Conservation (phyloP, 1,140 invertebrate species). For the Dendroctonus ponderosae region DNA sequence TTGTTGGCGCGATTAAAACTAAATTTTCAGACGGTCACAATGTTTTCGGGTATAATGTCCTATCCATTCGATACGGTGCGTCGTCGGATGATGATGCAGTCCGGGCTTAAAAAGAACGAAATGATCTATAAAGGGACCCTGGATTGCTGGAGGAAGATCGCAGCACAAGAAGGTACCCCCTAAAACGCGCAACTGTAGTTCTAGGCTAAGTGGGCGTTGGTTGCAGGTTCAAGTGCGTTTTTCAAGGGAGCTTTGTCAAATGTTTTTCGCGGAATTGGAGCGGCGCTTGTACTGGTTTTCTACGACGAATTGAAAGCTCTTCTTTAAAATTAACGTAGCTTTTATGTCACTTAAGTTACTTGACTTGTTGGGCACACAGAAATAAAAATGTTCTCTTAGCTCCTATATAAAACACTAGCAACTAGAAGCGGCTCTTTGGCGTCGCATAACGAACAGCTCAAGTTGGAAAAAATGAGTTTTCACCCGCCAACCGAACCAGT, state of each 20-base stretch:
- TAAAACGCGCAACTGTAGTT: background rate
- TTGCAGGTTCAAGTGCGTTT: slow-evolving; percentile 58
- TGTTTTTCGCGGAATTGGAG: slow-evolving; percentile 73
- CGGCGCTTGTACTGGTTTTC: slow-evolving; percentile 74
- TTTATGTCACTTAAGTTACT: background rate
- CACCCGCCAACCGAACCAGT: background rate
- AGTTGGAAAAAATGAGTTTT: background rate
- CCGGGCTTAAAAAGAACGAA: slow-evolving; percentile 64
- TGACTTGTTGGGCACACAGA: background rate
- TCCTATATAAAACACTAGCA: background rate
- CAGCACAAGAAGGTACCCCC: slow-evolving; percentile 59
- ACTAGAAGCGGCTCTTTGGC: slow-evolving; percentile 1
- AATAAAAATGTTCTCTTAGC: background rate
- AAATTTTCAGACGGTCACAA: slow-evolving; percentile 47
- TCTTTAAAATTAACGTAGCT: slow-evolving; percentile 13
- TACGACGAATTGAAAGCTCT: slow-evolving; percentile 76
- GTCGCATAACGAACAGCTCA: background rate
- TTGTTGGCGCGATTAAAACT: slow-evolving; percentile 1
- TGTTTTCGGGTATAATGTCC: slow-evolving; percentile 61
- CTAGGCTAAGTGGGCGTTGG: background rate
- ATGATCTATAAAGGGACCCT: slow-evolving; percentile 71
- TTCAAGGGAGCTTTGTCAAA: slow-evolving; percentile 82
- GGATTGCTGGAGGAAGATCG: slow-evolving; percentile 72
- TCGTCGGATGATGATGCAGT: slow-evolving; percentile 89
- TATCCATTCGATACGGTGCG: slow-evolving; percentile 89